A percentile compares a stretch with the other conserved stretches of the same genome.
These are phyloP conservation scores for Crypturellus undulatus DNA, from an alignment of 2,113 vertebrate species.

Conservation along the genomic window DNA sequence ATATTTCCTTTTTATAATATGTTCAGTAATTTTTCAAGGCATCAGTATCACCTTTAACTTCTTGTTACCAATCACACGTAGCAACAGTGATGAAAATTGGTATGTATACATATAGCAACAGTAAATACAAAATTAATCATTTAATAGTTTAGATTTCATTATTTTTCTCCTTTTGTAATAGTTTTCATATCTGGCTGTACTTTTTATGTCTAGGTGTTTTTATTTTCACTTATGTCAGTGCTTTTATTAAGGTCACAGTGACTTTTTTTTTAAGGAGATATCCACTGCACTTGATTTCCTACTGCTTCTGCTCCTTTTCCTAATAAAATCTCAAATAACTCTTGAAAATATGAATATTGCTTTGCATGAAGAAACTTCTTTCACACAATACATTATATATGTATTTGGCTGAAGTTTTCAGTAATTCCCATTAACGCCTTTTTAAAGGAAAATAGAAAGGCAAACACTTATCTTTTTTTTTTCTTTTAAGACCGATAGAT, in stretches of 20 bases:
- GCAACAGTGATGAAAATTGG: background rate
- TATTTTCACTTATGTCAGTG: background rate
- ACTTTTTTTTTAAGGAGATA: background rate
- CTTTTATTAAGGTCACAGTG: background rate
- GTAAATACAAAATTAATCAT: background rate
- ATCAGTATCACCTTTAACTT: background rate
- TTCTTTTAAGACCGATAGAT: background rate
- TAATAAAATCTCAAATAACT: slow-evolving; percentile 5
- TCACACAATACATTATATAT: slow-evolving; percentile 19
- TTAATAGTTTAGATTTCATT: background rate
- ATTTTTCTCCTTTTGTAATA: background rate
- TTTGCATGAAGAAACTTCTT: slow-evolving; percentile 25
- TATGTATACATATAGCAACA: background rate
- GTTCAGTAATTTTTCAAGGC: background rate
- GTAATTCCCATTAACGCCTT: background rate
- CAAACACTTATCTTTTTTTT: background rate
- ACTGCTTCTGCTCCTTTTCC: slow-evolving; percentile 13
- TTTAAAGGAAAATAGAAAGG: slow-evolving; percentile 9
- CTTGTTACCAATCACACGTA: background rate
- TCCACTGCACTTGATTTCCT: slow-evolving; percentile 2
- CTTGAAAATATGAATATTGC: background rate
- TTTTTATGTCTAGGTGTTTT: background rate
- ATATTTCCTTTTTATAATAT: background rate
- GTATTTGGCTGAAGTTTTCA: background rate
- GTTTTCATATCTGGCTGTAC: background rate